Evolutionary conservation across 2,888 invertebrate genomes (phyloP), one percentile per base, ranked within the genome.

Genomic region (Tipula lateralis): DNA sequence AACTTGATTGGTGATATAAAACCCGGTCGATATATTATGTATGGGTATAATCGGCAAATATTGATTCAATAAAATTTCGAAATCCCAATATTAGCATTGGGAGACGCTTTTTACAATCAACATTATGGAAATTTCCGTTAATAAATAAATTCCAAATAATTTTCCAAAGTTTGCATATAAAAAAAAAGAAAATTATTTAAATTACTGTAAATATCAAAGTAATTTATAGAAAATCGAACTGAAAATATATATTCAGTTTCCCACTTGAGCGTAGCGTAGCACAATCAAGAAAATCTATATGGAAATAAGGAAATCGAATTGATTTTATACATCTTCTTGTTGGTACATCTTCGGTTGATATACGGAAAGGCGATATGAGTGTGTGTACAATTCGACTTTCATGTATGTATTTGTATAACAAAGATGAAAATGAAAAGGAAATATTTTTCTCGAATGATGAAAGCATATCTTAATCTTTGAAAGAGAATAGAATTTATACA

Each of bases 221-320:
- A 66, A 66, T 66, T 66, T 66, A 66, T 66, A 24, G 66, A 66
- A 66, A 66, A 24, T 66, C 66, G 66, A 66, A 66, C 66, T 2
- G 66, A 66, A 66, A n/a, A n/a, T n/a, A n/a, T 66, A 66, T 7
- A 66, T 66, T 66, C n/a, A n/a, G n/a, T 32, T 66, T 66, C 66
- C 66, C 66, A 66, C 66, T 66, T 66, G 66, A 66, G 66, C 66
- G n/a, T n/a, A n/a, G n/a, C n/a, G n/a, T n/a, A 66, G 24, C 12
- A 66, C 66, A 66, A 66, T 66, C 66, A 66, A 66, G 66, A 66
- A 66, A 66, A 66, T 66, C 66, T 66, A 66, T 66, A 66, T 66
- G 66, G 66, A 66, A 66, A 66, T 66, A 66, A 66, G 66, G 66
- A 66, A 66, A 66, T 66, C 66, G 24, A 66, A 66, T 66, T 66